Base-by-base conservation (phyloP, 2,797 vertebrate species). In the Sebastes itinus region DNA sequence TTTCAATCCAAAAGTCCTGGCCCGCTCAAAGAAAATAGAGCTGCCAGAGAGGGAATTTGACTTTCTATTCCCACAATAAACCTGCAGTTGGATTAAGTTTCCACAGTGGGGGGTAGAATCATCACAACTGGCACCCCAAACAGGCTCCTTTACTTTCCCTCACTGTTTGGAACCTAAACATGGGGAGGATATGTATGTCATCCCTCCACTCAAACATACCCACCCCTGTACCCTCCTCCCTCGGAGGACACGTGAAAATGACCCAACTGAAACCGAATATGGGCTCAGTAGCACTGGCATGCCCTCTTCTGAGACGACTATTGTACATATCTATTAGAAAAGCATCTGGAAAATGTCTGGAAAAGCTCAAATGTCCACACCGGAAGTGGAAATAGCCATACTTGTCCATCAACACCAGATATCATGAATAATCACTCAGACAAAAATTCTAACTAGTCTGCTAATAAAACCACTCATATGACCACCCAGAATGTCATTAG, bases 131-230 rank as follows among this genome's bases (percentile, higher is more conserved):
- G 42, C 71, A 83, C 59, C 18, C 54, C 27, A 59, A 81, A 72
- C 62, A 68, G 23, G 58, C 70, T 77, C 38, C 49, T 83, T 85
- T 20, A 59, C 65, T 56, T 77, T 84, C 35, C 60, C 28, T 71
- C 61, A 38, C 60, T 84, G 72, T 91, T 87, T 86, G 76, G 61
- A 91, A 83, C 79, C 70, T 81, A 87, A 87, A 89, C 83, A 87
- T 2, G 1, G 60, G n/a, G 46, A 80, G 80, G 84, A 86, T 88
- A 80, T 89, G 78, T 69, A 73, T 88, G 78, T 87, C 83, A 78
- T 72, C 61, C 65, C 22, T 55, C 33, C 7, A 65, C 55, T 49
- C 46, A 54, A 58, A 46, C 33, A 62, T 63, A 18, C 46, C 58
- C 55, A 22, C 22, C 66, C 2, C 27, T 3, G 7, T 0, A 42